Evolutionary conservation across 2,888 invertebrate genomes (phyloP).

Genomic region (Dermolepida albohirtum): DNA sequence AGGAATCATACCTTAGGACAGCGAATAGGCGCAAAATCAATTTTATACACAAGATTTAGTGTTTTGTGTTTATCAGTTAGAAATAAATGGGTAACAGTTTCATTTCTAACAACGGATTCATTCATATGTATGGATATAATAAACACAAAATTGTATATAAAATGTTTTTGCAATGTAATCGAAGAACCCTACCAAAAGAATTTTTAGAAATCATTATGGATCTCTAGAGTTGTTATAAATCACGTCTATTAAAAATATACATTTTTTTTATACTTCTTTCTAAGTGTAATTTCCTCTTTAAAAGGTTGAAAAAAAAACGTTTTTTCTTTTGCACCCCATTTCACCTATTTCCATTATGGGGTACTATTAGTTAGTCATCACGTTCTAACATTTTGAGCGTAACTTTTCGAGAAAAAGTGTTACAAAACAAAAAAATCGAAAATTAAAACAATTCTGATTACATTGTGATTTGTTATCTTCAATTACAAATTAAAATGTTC

Average conservation of each 20-base stretch:
- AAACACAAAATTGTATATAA: constrained; percentile 19
- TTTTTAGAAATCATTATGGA: constrained; percentile 5
- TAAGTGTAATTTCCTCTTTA: not conserved
- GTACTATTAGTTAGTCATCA: constrained; percentile 6
- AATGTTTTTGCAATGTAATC: constrained; percentile 1
- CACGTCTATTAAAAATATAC: constrained; percentile 40
- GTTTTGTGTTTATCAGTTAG: constrained; percentile 28
- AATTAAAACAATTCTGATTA: constrained; percentile 25
- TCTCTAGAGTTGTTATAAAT: constrained; percentile 18
- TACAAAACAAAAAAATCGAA: constrained; percentile 7
- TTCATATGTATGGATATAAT: constrained; percentile 1
- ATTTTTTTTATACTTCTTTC: constrained; percentile 22
- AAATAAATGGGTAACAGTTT: constrained; percentile 43
- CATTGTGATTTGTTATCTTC: constrained; percentile 15
- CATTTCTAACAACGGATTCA: constrained; percentile 30
- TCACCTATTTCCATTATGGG: not conserved
- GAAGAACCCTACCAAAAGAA: not conserved
- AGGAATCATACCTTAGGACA: too few species aligned
- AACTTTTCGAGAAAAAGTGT: not conserved
- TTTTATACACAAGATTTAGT: too few species aligned
- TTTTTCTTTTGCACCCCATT: not conserved
- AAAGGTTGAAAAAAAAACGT: constrained; percentile 15
- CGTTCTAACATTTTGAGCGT: constrained; percentile 17
- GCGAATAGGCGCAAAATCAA: too few species aligned
- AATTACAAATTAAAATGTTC: constrained; percentile 24